Evolutionary conservation across 37 sponge, comb jelly and placozoan genomes (phyloP).

Genomic region (Tethya wilhelma): DNA sequence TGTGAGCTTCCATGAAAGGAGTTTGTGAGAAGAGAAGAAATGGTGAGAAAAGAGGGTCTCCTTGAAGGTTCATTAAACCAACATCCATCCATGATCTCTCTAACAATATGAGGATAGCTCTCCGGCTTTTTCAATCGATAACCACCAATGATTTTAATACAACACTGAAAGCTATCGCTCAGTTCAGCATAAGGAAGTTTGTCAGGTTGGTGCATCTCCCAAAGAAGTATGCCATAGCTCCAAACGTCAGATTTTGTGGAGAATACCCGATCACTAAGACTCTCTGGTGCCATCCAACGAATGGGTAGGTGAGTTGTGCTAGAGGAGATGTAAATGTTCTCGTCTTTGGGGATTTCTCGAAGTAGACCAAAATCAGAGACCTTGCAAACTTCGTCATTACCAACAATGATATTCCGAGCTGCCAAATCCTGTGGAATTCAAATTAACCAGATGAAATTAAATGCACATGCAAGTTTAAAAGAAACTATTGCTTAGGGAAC

Average conservation of each 20-base stretch:
- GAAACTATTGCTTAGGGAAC: no score
- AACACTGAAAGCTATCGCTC: no score
- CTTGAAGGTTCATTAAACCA: constrained; percentile 50
- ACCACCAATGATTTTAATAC: background rate
- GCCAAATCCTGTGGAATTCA: constrained; percentile 89
- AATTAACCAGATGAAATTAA: no score
- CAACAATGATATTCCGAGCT: constrained; percentile 81
- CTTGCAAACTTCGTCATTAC: constrained; percentile 74
- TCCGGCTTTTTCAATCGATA: constrained; percentile 39
- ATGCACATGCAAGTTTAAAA: no score
- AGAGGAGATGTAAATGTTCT: constrained; percentile 24
- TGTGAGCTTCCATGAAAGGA: no score
- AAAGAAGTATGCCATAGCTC: constrained; percentile 71
- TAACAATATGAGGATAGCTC: constrained; percentile 29
- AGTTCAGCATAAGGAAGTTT: no score
- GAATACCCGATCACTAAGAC: constrained; percentile 42
- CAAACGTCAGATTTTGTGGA: constrained; percentile 79
- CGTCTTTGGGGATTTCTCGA: constrained; percentile 59
- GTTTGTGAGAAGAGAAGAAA: no score
- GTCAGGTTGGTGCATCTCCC: constrained; percentile 76
- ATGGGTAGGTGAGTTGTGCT: constrained; percentile 38
- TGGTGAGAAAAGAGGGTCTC: constrained; percentile 73
- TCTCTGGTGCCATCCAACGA: constrained; percentile 80
- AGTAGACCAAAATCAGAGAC: constrained; percentile 88
- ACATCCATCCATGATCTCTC: constrained; percentile 72